phyloP scores from a whole-genome alignment of 1,140 invertebrate genomes.

The Rhopalosiphum maidis region DNA sequence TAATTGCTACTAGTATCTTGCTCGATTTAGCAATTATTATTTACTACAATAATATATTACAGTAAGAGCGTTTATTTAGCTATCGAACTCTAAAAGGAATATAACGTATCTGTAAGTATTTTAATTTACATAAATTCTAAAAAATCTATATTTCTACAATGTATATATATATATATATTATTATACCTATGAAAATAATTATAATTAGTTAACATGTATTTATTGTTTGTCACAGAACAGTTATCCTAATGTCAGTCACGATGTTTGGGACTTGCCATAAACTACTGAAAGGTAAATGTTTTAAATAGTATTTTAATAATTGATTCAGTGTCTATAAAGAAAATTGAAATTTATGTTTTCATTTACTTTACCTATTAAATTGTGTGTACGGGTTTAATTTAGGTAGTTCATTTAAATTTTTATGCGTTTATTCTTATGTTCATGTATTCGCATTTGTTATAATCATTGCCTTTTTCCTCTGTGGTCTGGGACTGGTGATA shows the following conservation, averaged over 20 bases:
- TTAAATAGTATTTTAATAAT: not conserved
- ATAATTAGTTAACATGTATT: no score
- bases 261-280: slow-evolving; percentile 27
- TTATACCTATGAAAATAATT: not conserved
- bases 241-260: not conserved
- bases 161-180: no score
- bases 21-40: not conserved
- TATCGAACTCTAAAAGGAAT: not conserved
- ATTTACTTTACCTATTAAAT: not conserved
- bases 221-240: not conserved
- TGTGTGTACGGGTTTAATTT: not conserved
- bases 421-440: not conserved
- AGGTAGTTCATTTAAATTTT: no score
- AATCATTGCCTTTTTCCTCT: not conserved
- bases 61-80: not conserved
- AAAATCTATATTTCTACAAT: not conserved
- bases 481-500: slow-evolving; percentile 20
- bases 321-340: not conserved
- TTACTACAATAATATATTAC: not conserved
- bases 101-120: not conserved
- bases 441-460: not conserved
- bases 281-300: slow-evolving; percentile 27
- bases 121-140: not conserved
- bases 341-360: not conserved
- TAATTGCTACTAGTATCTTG: no score